Percentiles rank a stretch among this genome's conserved stretches.
These are phyloP conservation scores for Petrolisthes manimaculis DNA, from an alignment of 2,888 invertebrate species.

Conservation along the genomic window DNA sequence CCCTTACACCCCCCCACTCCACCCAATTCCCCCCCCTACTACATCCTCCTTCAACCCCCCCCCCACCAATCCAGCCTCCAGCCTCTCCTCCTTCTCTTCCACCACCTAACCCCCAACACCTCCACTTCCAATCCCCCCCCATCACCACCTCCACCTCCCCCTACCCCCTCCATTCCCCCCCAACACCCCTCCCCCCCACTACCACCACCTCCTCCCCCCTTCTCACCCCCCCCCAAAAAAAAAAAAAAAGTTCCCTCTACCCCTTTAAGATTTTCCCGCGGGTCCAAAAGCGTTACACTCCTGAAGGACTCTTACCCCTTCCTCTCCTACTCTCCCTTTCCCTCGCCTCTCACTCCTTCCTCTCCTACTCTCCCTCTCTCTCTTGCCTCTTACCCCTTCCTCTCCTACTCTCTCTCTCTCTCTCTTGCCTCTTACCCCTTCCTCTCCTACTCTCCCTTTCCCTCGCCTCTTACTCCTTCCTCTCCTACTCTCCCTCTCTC, in stretches of 20 bases:
- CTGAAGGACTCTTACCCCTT: slow-evolving; percentile 35
- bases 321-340: slow-evolving; percentile 27
- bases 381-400: neutral
- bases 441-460: slow-evolving; percentile 19
- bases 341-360: neutral
- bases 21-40: too few species aligned
- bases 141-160: neutral
- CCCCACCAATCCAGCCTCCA: too few species aligned
- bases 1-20: too few species aligned
- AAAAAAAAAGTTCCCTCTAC: slow-evolving; percentile 1
- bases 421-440: too few species aligned
- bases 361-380: slow-evolving; percentile 21
- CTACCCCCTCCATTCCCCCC: neutral
- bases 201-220: too few species aligned
- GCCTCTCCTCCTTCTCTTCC: too few species aligned
- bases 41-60: too few species aligned
- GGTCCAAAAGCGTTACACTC: slow-evolving; percentile 41
- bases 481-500: slow-evolving; percentile 20
- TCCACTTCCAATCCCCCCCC: too few species aligned
- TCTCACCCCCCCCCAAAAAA: too few species aligned
- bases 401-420: slow-evolving; percentile 31
- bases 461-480: neutral
- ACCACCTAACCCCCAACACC: too few species aligned
- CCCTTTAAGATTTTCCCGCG: slow-evolving; percentile 27
- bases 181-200: too few species aligned